Evolutionary conservation across 2,888 invertebrate genomes (phyloP).

Genomic region (Boloria selene): DNA sequence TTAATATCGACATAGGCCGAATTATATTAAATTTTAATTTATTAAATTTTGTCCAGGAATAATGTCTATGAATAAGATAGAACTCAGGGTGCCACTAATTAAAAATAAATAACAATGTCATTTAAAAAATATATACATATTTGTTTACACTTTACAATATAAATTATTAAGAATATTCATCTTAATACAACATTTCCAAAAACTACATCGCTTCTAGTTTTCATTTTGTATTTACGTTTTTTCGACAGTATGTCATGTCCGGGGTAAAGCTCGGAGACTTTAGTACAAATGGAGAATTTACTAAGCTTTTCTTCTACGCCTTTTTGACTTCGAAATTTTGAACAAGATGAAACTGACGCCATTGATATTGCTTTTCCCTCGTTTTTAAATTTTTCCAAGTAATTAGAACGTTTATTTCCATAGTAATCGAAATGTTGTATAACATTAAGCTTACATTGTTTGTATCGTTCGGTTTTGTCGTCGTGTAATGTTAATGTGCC

Average conservation of each 20-base stretch:
- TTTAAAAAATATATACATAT: too few relatives aligned
- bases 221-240: conserved; percentile 27
- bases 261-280: conserved; percentile 51
- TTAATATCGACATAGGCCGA: too few relatives aligned
- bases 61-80: too few relatives aligned
- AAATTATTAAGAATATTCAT: conserved; percentile 4
- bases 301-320: conserved; percentile 45
- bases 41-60: too few relatives aligned
- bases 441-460: conserved; percentile 47
- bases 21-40: too few relatives aligned
- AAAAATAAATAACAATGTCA: too few relatives aligned
- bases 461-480: conserved; percentile 43
- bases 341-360: conserved; percentile 45
- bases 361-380: conserved; percentile 35
- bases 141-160: too few relatives aligned
- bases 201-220: conserved; percentile 23
- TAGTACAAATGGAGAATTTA: conserved; percentile 49
- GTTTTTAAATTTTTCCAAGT: conserved; percentile 40
- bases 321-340: conserved; percentile 28
- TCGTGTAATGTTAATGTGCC: conserved; percentile 22
- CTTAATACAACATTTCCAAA: conserved; percentile 28
- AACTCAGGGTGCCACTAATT: too few relatives aligned
- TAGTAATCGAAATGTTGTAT: conserved; percentile 60
- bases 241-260: conserved; percentile 54
- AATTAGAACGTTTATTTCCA: conserved; percentile 43